Base-by-base conservation (phyloP, 1,140 invertebrate species). In the Heliconius hewitsoni region DNA sequence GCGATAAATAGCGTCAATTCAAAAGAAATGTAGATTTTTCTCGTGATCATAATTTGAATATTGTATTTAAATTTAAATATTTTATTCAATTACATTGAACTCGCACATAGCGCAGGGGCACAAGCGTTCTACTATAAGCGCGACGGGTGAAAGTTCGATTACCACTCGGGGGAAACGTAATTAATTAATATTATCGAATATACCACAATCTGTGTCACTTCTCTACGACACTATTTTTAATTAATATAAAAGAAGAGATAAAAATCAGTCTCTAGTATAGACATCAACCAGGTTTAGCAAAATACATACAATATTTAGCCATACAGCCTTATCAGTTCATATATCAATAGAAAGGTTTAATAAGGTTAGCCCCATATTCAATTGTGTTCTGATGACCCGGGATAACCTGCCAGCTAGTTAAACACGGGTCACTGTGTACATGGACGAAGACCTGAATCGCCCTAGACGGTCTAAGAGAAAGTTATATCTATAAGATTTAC, bases 321-420 rank as follows among this genome's bases (percentile, higher is more conserved):
- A 78, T 81, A 80, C 42, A 50, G 37, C 37, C 57, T 70, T 66
- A 72, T 52, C 74, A 66, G 27, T 30, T 11, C 76, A 74, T 81
- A 78, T 52, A 81, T 82, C 78, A 80, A 83, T 76, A 76, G 79
- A 80, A 78, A 76, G 78, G 74, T 81, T 74, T 80, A 83, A 85
- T 81, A 78, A 79, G 76, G 77, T 81, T 76, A 82, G 83, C 81
- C 74, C 80, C 78, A 84, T 81, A 82, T 84, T 81, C 81, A 85
- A 83, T 84, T 81, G 83, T 85, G 81, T 77, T 79, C 78, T 79
- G 89, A 89, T 90, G 89, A 85, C 84, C 84, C 55, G 52, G 30
- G 89, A 90, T 90, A 89, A 87, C 88, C 88, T 81, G 73, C 82
- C 85, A 84, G 86, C 88, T 85, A 85, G 79, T 84, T 86, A 86